These are phyloP conservation scores for Sebastes elongatus DNA, from an alignment of 2,797 vertebrate species.

Conservation along the genomic window DNA sequence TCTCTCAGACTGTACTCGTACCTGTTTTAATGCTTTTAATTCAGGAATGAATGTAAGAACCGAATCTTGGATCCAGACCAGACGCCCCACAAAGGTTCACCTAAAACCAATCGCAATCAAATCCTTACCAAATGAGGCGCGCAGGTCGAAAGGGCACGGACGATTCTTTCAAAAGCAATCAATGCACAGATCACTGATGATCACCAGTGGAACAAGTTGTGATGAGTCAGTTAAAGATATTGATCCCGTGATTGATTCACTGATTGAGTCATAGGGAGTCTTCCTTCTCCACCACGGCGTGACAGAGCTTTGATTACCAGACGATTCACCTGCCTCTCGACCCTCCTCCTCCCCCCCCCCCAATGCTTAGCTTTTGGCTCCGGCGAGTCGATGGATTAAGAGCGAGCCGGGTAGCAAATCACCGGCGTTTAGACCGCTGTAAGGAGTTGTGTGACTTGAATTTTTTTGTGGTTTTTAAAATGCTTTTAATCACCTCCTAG, in stretches of 20 bases:
- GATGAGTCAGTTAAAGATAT: constrained; percentile 75
- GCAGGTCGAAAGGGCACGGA: constrained; percentile 33
- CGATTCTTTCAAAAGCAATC: constrained; percentile 56
- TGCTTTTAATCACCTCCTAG: background rate
- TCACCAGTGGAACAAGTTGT: constrained; percentile 54
- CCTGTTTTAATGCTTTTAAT: background rate
- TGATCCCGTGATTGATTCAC: constrained; percentile 67
- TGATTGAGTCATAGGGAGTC: constrained; percentile 64
- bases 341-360: background rate
- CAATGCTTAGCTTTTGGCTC: constrained; percentile 44
- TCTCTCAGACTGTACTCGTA: background rate
- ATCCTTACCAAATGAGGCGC: constrained; percentile 18
- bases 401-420: constrained; percentile 40
- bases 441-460: background rate
- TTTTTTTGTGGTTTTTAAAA: background rate
- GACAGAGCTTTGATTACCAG: constrained; percentile 64
- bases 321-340: constrained; percentile 54
- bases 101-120: constrained; percentile 21
- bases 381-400: constrained; percentile 49
- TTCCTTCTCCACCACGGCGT: constrained; percentile 37
- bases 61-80: background rate
- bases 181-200: constrained; percentile 55
- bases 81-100: background rate
- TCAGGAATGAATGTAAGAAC: background rate
- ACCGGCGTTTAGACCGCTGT: background rate